phyloP scores from a whole-genome alignment of 53 echinoderm and acorn worm species.

The Hippasteria phrygiana region DNA sequence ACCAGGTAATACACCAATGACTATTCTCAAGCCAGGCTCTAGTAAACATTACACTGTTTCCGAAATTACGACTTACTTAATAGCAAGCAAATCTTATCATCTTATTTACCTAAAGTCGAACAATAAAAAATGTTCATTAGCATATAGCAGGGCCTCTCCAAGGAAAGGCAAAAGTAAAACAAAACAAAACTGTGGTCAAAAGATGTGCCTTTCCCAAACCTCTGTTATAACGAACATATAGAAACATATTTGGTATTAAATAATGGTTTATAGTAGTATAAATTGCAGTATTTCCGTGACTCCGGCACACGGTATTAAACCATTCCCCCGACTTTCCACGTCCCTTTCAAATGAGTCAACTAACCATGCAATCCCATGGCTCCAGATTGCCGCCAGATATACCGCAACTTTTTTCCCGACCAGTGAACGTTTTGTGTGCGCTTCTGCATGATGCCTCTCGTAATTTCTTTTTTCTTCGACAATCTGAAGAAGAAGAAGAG shows the following conservation, averaged over 20 bases:
- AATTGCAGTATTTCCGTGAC: neutral
- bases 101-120: too few relatives aligned
- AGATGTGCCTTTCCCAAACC: neutral
- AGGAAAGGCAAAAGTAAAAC: too few relatives aligned
- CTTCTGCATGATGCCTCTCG: neutral
- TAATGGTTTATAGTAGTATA: neutral
- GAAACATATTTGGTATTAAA: too few relatives aligned
- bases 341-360: conserved; percentile 31
- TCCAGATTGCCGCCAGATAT: conserved; percentile 11
- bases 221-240: neutral
- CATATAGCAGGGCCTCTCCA: too few relatives aligned
- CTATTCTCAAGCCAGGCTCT: too few relatives aligned
- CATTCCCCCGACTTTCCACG: neutral
- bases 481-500: neutral
- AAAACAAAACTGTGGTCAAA: too few relatives aligned
- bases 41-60: too few relatives aligned
- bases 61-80: too few relatives aligned
- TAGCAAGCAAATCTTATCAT: too few relatives aligned
- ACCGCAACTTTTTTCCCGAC: neutral
- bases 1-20: too few relatives aligned
- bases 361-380: conserved; percentile 6
- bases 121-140: too few relatives aligned
- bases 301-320: neutral
- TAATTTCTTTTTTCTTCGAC: neutral
- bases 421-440: conserved; percentile 22